Conservation (phyloP, 2,113 vertebrate genomes). For the Pelusios castaneus region DNA sequence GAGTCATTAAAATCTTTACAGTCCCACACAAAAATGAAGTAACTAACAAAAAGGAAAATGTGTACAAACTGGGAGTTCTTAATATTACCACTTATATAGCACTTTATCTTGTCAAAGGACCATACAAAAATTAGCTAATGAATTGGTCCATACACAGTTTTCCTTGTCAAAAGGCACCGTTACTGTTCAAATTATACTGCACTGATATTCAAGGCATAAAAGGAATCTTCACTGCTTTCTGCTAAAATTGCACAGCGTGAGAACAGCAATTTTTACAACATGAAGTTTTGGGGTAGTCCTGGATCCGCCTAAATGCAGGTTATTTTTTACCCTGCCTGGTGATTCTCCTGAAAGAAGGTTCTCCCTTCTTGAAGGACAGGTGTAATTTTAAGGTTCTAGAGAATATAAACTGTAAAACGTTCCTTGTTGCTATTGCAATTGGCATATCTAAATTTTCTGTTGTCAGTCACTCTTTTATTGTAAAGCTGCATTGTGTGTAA, state of each 20-base stretch:
- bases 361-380: neutral
- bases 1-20: constrained; percentile 4
- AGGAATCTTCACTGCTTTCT: neutral
- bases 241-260: constrained; percentile 27
- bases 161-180: neutral
- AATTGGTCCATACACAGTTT: neutral
- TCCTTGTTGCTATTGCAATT: neutral
- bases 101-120: constrained; percentile 25
- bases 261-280: neutral
- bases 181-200: neutral
- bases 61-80: neutral
- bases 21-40: neutral
- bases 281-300: neutral
- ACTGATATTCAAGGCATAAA: neutral
- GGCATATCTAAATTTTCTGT: neutral
- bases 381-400: neutral
- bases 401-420: neutral
- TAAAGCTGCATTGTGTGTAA: neutral
- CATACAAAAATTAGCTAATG: constrained; percentile 1
- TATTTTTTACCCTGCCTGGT: neutral
- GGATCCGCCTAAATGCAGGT: neutral
- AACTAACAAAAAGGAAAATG: constrained; percentile 33
- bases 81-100: neutral
- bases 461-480: neutral
- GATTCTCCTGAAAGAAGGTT: neutral